Evolutionary conservation across 2,888 invertebrate genomes (phyloP).

Genomic region (Deilephila porcellus): DNA sequence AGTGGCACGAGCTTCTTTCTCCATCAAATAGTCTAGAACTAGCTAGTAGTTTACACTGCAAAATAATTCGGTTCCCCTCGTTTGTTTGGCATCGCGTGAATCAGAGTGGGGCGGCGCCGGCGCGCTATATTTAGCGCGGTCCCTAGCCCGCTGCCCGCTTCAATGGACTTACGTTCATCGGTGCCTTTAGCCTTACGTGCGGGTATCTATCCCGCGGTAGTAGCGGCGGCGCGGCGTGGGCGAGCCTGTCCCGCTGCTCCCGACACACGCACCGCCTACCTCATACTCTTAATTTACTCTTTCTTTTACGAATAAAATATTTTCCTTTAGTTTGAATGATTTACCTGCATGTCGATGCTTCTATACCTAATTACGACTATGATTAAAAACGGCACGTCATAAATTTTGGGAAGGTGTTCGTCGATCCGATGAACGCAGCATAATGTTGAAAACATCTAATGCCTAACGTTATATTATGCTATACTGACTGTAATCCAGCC

Average conservation of each 20-base stretch:
- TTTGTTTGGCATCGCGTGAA: constrained; percentile 41
- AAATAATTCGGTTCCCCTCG: constrained; percentile 27
- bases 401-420: no score
- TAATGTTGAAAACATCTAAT: no score
- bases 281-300: background rate
- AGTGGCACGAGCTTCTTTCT: background rate
- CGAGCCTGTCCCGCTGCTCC: background rate
- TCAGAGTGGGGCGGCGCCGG: constrained; percentile 48
- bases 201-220: background rate
- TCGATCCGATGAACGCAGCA: no score
- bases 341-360: no score
- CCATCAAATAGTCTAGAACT: background rate
- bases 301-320: background rate
- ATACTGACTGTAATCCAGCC: no score
- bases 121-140: constrained; percentile 51
- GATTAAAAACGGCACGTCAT: no score
- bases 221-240: background rate
- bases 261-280: no score
- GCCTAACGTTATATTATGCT: no score
- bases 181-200: constrained; percentile 32
- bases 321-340: background rate
- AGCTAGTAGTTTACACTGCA: constrained; percentile 11
- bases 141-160: constrained; percentile 38
- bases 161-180: constrained; percentile 38
- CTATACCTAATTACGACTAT: no score